phyloP scores from a whole-genome alignment of 2,888 invertebrate species.

The Habroteleia sp. region DNA sequence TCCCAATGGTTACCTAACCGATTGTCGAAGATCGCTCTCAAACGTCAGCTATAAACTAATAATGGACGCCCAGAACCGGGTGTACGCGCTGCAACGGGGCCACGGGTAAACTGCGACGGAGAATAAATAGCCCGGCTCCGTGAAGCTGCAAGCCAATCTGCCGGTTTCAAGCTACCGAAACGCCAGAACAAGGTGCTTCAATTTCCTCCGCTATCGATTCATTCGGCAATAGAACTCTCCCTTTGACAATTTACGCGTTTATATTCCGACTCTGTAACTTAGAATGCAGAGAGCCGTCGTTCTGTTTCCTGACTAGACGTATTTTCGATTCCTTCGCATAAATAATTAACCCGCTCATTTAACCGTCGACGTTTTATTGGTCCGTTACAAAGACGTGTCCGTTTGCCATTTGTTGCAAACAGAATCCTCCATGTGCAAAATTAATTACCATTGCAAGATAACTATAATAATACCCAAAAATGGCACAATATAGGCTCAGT shows the following conservation, averaged over 20 bases:
- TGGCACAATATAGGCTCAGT: no score
- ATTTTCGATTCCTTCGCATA: constrained; percentile 33
- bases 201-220: constrained; percentile 61
- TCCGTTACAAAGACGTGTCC: constrained; percentile 7
- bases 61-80: constrained; percentile 65
- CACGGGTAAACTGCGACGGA: constrained; percentile 70
- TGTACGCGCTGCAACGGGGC: constrained; percentile 66
- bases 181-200: constrained; percentile 64
- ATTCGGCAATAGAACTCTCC: constrained; percentile 44
- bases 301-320: constrained; percentile 14
- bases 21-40: constrained; percentile 36
- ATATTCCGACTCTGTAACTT: constrained; percentile 30
- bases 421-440: no score
- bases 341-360: constrained; percentile 39
- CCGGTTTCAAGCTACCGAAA: constrained; percentile 59
- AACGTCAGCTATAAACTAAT: constrained; percentile 47
- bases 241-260: constrained; percentile 61
- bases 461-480: no score
- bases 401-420: no score
- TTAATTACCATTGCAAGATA: no score
- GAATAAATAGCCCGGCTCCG: constrained; percentile 72
- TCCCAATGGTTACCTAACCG: constrained; percentile 11
- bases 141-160: constrained; percentile 63
- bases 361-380: constrained; percentile 16
- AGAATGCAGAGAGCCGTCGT: constrained; percentile 27